Evolutionary conservation across 2,797 vertebrate genomes (phyloP).

Genomic region (Heterohyrax brucei): DNA sequence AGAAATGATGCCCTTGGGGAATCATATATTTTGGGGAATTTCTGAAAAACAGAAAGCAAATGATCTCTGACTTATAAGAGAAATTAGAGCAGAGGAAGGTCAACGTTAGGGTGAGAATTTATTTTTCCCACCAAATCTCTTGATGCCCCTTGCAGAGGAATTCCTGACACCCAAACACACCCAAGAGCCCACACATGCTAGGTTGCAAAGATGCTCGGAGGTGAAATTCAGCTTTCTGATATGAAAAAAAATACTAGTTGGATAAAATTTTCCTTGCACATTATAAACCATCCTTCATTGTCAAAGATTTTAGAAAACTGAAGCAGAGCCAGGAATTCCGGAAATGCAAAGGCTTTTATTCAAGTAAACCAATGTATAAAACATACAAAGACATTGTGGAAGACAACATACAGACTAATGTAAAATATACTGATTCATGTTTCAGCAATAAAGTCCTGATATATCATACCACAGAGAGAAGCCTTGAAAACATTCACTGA

Average conservation of each 20-base stretch:
- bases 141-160: neutral
- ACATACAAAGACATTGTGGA: fast-evolving
- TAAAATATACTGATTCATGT: no score
- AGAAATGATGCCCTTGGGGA: neutral
- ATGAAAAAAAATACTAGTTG: neutral
- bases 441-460: neutral
- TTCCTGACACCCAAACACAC: fast-evolving
- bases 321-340: slow-evolving; percentile 41
- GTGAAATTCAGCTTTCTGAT: neutral
- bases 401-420: fast-evolving
- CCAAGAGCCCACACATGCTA: neutral
- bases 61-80: slow-evolving; percentile 24
- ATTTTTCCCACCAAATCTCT: slow-evolving; percentile 19
- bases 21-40: neutral
- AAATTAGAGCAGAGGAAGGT: neutral
- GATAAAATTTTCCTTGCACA: neutral
- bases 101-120: neutral
- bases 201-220: neutral
- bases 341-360: neutral
- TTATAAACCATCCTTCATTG: neutral
- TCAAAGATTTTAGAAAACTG: slow-evolving; percentile 21
- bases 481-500: neutral
- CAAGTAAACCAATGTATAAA: neutral
- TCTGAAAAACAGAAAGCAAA: slow-evolving; percentile 58
- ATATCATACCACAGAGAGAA: neutral